Percentiles rank a stretch among this genome's conserved stretches.
Conservation (phyloP, 2,888 invertebrate genomes). For the Poecilus cupreus region DNA sequence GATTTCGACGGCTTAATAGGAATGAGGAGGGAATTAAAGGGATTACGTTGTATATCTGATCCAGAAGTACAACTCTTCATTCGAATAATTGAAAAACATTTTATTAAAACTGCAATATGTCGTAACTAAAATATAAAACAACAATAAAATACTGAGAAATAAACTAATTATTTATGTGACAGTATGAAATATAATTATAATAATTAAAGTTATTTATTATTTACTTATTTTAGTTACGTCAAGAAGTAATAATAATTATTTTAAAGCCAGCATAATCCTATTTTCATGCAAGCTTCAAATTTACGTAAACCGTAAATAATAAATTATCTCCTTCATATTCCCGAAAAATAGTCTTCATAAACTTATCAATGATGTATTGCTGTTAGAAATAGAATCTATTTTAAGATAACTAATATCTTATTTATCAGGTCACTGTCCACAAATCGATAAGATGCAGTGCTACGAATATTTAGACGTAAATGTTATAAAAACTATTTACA, state of each 20-base stretch:
- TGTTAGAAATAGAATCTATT: slow-evolving; percentile 21
- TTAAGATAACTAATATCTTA: slow-evolving; percentile 30
- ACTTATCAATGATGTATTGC: not conserved
- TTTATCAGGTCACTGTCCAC: slow-evolving; percentile 31
- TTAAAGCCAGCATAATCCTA: not conserved
- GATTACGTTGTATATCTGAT: slow-evolving; percentile 18
- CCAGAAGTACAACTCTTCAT: not conserved
- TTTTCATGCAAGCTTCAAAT: slow-evolving; percentile 9
- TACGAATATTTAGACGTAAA: no score
- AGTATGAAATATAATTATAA: not conserved
- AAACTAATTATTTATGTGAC: no score
- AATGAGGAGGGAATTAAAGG: not conserved
- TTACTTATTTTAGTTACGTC: not conserved
- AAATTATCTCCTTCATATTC: slow-evolving; percentile 4
- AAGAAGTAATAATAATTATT: not conserved
- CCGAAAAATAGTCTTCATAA: not conserved
- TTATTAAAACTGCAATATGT: slow-evolving; percentile 2
- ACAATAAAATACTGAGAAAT: not conserved
- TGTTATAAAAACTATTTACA: not conserved
- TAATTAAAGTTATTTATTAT: not conserved
- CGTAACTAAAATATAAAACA: not conserved
- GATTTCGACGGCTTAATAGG: not conserved
- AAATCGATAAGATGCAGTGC: slow-evolving; percentile 21
- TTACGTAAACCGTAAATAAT: not conserved
- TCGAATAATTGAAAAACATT: not conserved